These are phyloP conservation scores for Lordiphosa collinella DNA, from an alignment of 1,140 invertebrate genomes.

Conservation along the genomic window DNA sequence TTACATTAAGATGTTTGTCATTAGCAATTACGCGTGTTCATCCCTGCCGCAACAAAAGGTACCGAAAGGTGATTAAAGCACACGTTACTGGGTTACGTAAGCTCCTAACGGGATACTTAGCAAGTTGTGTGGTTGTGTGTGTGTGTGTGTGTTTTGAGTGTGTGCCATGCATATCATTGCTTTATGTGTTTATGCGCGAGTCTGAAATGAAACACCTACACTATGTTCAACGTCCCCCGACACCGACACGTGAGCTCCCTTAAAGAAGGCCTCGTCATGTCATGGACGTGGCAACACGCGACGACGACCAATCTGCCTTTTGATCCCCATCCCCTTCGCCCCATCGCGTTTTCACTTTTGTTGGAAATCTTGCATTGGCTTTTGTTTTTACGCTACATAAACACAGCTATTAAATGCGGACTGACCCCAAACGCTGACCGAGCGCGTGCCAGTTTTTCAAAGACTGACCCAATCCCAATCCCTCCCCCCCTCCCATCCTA, in stretches of 20 bases:
- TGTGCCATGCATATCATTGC: conserved; percentile 56
- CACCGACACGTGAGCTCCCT: conserved; percentile 68
- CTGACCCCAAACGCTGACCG: conserved; percentile 42
- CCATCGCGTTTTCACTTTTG: conserved; percentile 43
- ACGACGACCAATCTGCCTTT: neutral
- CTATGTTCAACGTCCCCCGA: conserved; percentile 34
- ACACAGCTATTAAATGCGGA: conserved; percentile 49
- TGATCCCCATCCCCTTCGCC: neutral
- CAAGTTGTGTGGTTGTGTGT: conserved; percentile 22
- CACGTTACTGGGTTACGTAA: conserved; percentile 65
- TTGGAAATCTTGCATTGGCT: conserved; percentile 28
- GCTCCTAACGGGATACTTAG: conserved; percentile 73
- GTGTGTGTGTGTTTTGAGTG: conserved; percentile 12
- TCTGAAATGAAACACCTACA: conserved; percentile 55
- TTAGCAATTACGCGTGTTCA: too few relatives aligned
- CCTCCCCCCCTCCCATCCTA: neutral
- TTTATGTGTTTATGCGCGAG: conserved; percentile 65
- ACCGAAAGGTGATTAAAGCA: conserved; percentile 46
- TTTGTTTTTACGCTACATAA: conserved; percentile 33
- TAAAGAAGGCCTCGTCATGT: conserved; percentile 59
- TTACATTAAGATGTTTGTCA: too few relatives aligned
- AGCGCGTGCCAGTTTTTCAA: conserved; percentile 7
- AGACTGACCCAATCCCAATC: conserved; percentile 4
- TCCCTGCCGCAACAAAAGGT: neutral
- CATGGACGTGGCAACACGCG: conserved; percentile 69